Percentiles rank a stretch among this genome's conserved stretches.
Evolutionary conservation across 2,797 vertebrate genomes (phyloP).

Genomic region (Molossus molossus): DNA sequence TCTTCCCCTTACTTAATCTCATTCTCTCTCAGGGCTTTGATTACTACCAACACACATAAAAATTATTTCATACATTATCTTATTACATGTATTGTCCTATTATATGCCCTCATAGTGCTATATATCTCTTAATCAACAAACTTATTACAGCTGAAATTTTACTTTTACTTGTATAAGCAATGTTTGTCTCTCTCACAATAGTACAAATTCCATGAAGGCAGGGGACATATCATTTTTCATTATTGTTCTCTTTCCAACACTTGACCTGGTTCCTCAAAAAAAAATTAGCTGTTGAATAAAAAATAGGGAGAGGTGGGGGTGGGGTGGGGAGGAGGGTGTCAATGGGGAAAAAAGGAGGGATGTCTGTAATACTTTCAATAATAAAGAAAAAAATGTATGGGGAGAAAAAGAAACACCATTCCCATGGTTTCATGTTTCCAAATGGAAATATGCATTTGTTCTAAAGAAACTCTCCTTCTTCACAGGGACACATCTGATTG

Average conservation of each 20-base stretch:
- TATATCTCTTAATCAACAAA: constrained; percentile 22
- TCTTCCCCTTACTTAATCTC: not conserved
- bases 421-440: not conserved
- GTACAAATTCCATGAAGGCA: constrained; percentile 16
- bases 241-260: not conserved
- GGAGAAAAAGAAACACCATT: not conserved
- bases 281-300: not conserved
- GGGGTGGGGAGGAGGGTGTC: too few relatives aligned
- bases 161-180: not conserved
- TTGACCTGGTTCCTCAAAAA: not conserved
- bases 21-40: constrained; percentile 15
- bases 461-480: constrained; percentile 25
- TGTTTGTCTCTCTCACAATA: constrained; percentile 8
- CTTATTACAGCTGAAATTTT: constrained; percentile 31
- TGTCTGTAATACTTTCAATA: too few relatives aligned
- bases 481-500: not conserved
- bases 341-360: too few relatives aligned
- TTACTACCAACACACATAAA: not conserved
- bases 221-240: not conserved
- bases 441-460: not conserved
- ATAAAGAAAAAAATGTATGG: too few relatives aligned
- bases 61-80: not conserved
- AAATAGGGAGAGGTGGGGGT: not conserved
- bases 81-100: not conserved
- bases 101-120: not conserved